Conservation (phyloP, 2,888 invertebrate species). For the Lochmaea capreae region DNA sequence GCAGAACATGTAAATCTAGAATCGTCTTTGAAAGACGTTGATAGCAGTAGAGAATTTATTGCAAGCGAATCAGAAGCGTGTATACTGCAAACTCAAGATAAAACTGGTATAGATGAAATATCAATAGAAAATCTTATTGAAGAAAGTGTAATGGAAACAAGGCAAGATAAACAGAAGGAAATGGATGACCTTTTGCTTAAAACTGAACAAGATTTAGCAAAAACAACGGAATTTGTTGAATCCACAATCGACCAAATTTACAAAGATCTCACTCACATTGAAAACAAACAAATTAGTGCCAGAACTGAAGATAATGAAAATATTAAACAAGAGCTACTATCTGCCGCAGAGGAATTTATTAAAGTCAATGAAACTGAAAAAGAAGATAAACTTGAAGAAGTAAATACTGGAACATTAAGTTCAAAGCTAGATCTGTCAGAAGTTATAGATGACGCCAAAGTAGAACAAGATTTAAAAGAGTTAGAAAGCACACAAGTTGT, state of each 20-base stretch:
- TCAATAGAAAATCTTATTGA: conserved; percentile 21
- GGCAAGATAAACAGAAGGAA: conserved; percentile 18
- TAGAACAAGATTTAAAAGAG: conserved; percentile 30
- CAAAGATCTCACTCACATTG: conserved; percentile 11
- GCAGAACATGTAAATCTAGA: conserved; percentile 49
- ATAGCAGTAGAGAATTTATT: background rate
- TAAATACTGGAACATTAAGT: background rate
- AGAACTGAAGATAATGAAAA: background rate
- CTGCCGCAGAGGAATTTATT: background rate
- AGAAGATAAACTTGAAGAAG: background rate
- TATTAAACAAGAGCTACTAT: background rate
- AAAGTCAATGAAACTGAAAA: background rate
- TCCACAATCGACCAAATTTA: conserved; percentile 1
- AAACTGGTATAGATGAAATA: background rate
- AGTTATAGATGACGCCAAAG: conserved; percentile 2
- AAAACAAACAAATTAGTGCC: conserved; percentile 10
- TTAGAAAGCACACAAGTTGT: background rate
- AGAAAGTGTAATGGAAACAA: conserved; percentile 25
- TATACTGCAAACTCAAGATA: too few relatives aligned
- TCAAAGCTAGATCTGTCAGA: background rate
- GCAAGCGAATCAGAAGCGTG: too few relatives aligned
- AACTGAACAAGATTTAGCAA: conserved; percentile 16
- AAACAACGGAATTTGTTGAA: conserved; percentile 6
- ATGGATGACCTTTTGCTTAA: conserved; percentile 4
- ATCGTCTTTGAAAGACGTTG: background rate